Conservation (phyloP, 2,797 vertebrate genomes). For the Choloepus didactylus region DNA sequence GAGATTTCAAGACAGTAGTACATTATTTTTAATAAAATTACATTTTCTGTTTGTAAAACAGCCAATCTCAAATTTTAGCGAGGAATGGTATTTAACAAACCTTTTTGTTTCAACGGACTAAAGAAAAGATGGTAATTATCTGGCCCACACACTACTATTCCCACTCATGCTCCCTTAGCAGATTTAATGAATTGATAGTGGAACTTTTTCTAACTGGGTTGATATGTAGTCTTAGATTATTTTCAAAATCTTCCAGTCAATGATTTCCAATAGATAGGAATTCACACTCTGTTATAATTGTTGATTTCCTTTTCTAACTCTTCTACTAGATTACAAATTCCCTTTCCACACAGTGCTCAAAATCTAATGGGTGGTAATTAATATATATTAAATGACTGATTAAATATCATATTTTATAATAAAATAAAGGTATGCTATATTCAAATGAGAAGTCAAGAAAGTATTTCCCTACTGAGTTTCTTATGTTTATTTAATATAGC, state of each 20-base stretch:
- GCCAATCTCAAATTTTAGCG: background rate
- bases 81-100: background rate
- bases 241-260: background rate
- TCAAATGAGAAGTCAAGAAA: background rate
- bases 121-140: background rate
- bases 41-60: background rate
- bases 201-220: background rate
- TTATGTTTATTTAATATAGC: background rate
- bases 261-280: background rate
- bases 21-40: constrained; percentile 48
- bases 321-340: background rate
- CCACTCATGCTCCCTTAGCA: background rate
- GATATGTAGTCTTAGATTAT: background rate
- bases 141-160: background rate
- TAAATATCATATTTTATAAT: constrained; percentile 22
- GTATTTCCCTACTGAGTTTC: background rate
- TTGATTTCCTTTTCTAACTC: background rate
- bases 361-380: background rate
- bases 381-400: background rate
- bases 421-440: constrained; percentile 35
- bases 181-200: background rate
- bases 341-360: background rate
- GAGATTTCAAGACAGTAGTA: background rate
- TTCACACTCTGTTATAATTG: background rate
- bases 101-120: background rate